Base-by-base conservation (phyloP, 2,888 invertebrate genomes). In the Aromia moschata region DNA sequence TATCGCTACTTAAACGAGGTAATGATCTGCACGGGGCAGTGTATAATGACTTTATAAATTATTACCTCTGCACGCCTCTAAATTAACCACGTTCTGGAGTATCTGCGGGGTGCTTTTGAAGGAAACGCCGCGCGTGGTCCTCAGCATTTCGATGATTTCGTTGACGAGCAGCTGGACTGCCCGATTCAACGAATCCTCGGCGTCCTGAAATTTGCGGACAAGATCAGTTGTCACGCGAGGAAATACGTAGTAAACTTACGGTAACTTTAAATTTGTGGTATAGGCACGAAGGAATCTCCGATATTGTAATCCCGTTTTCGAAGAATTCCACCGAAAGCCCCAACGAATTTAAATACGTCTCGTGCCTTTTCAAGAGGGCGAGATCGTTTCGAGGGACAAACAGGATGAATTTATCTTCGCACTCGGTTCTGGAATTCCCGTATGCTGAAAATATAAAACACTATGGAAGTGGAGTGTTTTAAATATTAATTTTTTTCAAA, bases 61-160 rank as follows among this genome's bases (percentile, higher is more conserved):
- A 25, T 66, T 80, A 89, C 89, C 87, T 77, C 84, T 84, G 73
- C 89, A 89, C 33, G 89, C 89, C 77, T 87, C 85, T n/a, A 83
- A 84, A 70, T 86, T 86, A 25, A 89, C 81, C 9, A 86, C 65
- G 66, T 77, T 74, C 65, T 77, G 78, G 1, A 89, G 85, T 40
- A 87, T 69, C 64, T 76, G 74, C 7, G 80, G 79, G 33, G 62
- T 49, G n/a, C 41, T 56, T 20, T 52, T 70, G 2, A 72, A 59
- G 2, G 68, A 59, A 10, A 74, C 68, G 11, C 84, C 85, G 64
- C 83, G 83, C 31, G 86, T 84, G 18, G 77, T 73, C 65, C 81
- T 81, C 7, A 88, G 80, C 12, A 81, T 76, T 44, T 83, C 81
- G 9, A 86, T 78, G 75, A 87, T 82, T 79, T 90, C 89, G 3